Evolutionary conservation across 2,113 vertebrate genomes (phyloP).

Genomic region (Setophaga kirtlandii): DNA sequence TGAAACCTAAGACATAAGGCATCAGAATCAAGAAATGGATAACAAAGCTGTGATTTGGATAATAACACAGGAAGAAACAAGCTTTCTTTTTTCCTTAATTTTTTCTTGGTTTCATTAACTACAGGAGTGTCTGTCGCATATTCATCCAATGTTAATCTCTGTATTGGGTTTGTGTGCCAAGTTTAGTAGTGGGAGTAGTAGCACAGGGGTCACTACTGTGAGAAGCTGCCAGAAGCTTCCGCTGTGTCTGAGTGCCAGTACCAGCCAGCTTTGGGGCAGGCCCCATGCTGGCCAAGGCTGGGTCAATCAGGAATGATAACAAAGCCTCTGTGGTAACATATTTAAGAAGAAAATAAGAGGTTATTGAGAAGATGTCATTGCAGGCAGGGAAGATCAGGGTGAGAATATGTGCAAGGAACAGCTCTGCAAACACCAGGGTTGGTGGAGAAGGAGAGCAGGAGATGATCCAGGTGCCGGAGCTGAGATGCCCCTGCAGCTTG

Average conservation of each 20-base stretch:
- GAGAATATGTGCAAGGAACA: not conserved
- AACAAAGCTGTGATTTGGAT: not conserved
- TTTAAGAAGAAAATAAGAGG: not conserved
- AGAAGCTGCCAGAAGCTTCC: not conserved
- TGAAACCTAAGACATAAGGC: not conserved
- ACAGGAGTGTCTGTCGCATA: not conserved
- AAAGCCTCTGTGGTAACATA: not conserved
- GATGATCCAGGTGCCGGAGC: accelerated
- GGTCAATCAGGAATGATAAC: not conserved
- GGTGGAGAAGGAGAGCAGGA: not conserved
- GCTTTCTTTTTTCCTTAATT: not conserved
- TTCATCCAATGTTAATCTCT: not conserved
- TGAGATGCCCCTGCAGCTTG: too few species aligned
- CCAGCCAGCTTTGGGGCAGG: too few species aligned
- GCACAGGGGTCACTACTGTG: not conserved
- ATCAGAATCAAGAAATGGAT: not conserved
- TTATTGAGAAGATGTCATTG: not conserved
- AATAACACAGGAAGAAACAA: not conserved
- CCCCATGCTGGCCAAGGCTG: not conserved
- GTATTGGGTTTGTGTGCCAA: not conserved
- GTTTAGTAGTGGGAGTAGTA: not conserved
- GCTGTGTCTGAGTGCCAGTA: accelerated
- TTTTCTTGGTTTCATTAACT: not conserved
- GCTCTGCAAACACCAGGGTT: not conserved
- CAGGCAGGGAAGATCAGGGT: not conserved